These are phyloP conservation scores for Pseudopodoces humilis DNA, from an alignment of 2,113 vertebrate genomes.

Conservation along the genomic window DNA sequence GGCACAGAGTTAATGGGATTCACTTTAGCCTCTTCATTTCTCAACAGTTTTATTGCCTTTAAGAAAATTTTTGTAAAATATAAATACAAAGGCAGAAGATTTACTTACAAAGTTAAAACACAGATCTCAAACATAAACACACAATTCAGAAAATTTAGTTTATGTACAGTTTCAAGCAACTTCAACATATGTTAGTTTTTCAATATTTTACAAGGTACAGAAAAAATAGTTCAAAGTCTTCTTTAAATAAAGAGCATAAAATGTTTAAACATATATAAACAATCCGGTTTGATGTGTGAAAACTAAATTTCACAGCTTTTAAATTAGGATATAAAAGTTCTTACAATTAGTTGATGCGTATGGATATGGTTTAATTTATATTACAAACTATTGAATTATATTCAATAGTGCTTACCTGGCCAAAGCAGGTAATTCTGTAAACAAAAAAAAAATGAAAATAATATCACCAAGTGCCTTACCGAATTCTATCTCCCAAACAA, in stretches of 20 bases:
- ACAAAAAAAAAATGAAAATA: conserved; percentile 82
- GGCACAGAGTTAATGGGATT: background rate
- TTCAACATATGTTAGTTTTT: conserved; percentile 92
- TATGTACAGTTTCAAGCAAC: conserved; percentile 94
- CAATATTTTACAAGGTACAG: conserved; percentile 94
- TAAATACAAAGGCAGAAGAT: conserved; percentile 99
- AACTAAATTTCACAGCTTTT: conserved; percentile 85
- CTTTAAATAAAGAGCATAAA: conserved; percentile 97
- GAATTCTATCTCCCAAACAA: conserved; percentile 63
- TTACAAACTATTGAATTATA: conserved; percentile 89
- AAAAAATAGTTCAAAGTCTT: conserved; percentile 93
- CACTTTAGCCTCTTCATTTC: conserved; percentile 66
- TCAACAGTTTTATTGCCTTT: conserved; percentile 93
- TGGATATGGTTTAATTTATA: conserved; percentile 84
- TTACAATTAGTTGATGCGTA: conserved; percentile 82
- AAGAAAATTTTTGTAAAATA: conserved; percentile 99
- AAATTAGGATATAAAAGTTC: conserved; percentile 88
- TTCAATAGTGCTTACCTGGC: conserved; percentile 84
- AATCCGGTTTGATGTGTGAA: conserved; percentile 88
- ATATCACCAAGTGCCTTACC: conserved; percentile 76
- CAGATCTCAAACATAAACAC: conserved; percentile 93
- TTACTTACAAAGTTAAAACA: conserved; percentile 99
- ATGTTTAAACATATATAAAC: conserved; percentile 87
- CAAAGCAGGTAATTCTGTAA: conserved; percentile 87
- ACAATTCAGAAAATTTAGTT: conserved; percentile 92